phyloP scores from a whole-genome alignment of 2,888 invertebrate genomes.

The Quadroppia sp. region DNA sequence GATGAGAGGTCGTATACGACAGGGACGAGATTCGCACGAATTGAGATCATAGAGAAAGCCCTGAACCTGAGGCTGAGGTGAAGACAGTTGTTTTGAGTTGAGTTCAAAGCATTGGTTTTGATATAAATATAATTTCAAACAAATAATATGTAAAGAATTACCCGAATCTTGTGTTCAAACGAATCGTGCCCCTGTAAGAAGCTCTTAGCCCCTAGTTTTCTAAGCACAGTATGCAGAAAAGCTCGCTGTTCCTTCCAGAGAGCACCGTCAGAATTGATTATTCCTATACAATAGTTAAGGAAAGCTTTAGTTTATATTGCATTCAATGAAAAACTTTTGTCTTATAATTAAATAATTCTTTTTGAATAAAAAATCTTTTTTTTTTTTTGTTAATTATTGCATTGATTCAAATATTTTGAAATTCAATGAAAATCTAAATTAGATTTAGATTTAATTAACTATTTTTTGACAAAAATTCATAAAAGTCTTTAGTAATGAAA shows the following conservation, averaged over 20 bases:
- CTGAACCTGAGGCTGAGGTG: constrained; percentile 67
- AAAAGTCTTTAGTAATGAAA: too few relatives aligned
- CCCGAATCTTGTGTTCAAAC: constrained; percentile 63
- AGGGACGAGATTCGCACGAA: constrained; percentile 55
- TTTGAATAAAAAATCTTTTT: too few relatives aligned
- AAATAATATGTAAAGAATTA: constrained; percentile 44
- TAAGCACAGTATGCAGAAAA: constrained; percentile 77
- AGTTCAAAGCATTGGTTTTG: too few relatives aligned
- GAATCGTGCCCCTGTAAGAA: constrained; percentile 72
- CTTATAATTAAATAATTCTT: too few relatives aligned
- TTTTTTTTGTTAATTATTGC: not conserved
- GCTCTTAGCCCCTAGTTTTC: constrained; percentile 82
- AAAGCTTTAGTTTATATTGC: too few relatives aligned
- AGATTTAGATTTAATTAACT: too few relatives aligned
- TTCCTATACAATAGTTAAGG: constrained; percentile 60
- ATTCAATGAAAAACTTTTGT: too few relatives aligned
- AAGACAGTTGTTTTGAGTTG: not conserved
- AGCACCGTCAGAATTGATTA: constrained; percentile 80
- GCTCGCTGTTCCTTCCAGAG: constrained; percentile 85
- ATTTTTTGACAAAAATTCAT: too few relatives aligned
- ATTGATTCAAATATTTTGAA: too few relatives aligned
- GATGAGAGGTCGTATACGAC: constrained; percentile 69
- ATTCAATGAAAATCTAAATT: too few relatives aligned
- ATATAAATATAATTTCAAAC: constrained; percentile 27
- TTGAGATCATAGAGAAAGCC: constrained; percentile 64